These are phyloP conservation scores for Phrynocephalus vlangalii DNA, from an alignment of 2,797 vertebrate genomes.

Conservation along the genomic window DNA sequence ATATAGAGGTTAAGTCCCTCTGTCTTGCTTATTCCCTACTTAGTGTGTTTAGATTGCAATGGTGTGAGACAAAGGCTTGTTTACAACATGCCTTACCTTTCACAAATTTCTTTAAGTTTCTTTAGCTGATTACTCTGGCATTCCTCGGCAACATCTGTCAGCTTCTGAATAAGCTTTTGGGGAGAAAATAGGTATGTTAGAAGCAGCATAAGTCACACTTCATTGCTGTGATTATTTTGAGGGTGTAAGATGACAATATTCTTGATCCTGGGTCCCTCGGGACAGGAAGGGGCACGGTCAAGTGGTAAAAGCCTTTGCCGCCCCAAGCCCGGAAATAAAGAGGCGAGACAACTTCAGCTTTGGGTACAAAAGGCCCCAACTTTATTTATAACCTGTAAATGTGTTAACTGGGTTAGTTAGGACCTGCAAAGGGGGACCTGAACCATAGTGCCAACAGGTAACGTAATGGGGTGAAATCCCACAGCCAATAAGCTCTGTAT, in stretches of 20 bases:
- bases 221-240: not conserved
- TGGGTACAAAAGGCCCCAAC: too few relatives aligned
- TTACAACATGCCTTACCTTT: constrained; percentile 85
- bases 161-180: constrained; percentile 91
- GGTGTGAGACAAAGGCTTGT: not conserved
- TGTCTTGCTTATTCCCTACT: not conserved
- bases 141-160: constrained; percentile 92
- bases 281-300: not conserved
- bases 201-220: not conserved
- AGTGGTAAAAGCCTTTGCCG: not conserved
- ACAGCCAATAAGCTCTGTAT: too few relatives aligned
- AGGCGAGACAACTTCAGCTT: too few relatives aligned
- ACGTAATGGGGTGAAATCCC: too few relatives aligned
- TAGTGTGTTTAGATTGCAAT: not conserved
- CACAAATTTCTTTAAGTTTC: constrained; percentile 94
- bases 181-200: not conserved
- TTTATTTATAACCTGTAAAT: too few relatives aligned
- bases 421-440: too few relatives aligned
- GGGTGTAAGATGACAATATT: not conserved
- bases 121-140: constrained; percentile 94
- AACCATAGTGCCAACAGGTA: too few relatives aligned
- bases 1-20: too few relatives aligned
- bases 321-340: too few relatives aligned
- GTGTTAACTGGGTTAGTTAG: too few relatives aligned
- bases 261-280: not conserved